Base-by-base conservation (phyloP, 2,113 vertebrate genomes). In the Poicephalus gulielmi region DNA sequence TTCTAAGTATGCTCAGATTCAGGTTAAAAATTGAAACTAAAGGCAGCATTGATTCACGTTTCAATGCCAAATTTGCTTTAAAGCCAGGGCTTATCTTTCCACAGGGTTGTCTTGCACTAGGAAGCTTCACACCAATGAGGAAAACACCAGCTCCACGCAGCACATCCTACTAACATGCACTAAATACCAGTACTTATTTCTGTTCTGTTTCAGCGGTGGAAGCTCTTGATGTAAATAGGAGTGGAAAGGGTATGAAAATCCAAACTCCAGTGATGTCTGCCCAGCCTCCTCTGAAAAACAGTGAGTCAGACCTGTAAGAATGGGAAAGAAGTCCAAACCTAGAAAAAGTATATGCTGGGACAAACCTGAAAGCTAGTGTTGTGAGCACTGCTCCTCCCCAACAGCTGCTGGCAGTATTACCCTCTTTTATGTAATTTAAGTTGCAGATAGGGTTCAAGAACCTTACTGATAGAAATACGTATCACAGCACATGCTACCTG, bases 391-490 rank as follows among this genome's bases (percentile, higher is more conserved):
- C 25, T 87, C 50, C 74, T 75, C 69, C 50, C 31, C n/a, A 37
- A 11, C 49, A 62, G 59, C 55, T 1, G 1, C 43, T 25, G 75
- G 24, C 5, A 43, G 20, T 7, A 35, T 9, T 31, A 14, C 28
- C 53, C 20, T 15, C 52, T 83, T 41, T 59, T 60, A 43, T 9
- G 11, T 24, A 33, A 69, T 64, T 73, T 30, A 35, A 75, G 53
- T 53, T 46, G 69, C 22, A 80, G 44, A 64, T 3, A 24, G 17
- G 86, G 50, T 35, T 74, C 17, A 57, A 62, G 53, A 76, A 35
- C 53, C 18, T 41, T 57, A n/a, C 1, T 5, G 4, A 67, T 74
- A 66, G 43, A 68, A 30, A 17, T 23, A 63, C 0, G 0, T 24
- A 57, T 23, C 37, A 33, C 17, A 33, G 43, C 43, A 79, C 43